A percentile compares a stretch with the other conserved stretches of the same genome.
These are phyloP conservation scores for Coluber constrictor DNA, from an alignment of 2,797 vertebrate genomes.

Conservation along the genomic window DNA sequence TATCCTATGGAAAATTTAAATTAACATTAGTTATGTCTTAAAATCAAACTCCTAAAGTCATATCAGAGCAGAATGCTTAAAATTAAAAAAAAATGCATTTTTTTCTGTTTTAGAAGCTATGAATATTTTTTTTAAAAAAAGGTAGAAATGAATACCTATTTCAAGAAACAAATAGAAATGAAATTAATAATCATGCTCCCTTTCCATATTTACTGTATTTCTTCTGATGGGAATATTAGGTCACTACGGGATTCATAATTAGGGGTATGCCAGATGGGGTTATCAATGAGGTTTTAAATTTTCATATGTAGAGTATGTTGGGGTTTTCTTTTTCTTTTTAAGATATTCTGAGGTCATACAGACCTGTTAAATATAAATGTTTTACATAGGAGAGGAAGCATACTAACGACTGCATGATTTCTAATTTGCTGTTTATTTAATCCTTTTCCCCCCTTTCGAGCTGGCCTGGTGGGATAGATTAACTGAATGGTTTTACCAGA, in stretches of 20 bases:
- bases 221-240: slow-evolving; percentile 71
- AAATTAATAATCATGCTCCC: slow-evolving; percentile 67
- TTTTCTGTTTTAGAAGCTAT: slow-evolving; percentile 53
- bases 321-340: slow-evolving; percentile 46
- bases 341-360: slow-evolving; percentile 50
- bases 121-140: slow-evolving; percentile 26
- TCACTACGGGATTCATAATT: slow-evolving; percentile 70
- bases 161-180: slow-evolving; percentile 69
- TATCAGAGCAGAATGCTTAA: slow-evolving; percentile 43
- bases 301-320: slow-evolving; percentile 66
- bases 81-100: slow-evolving; percentile 11
- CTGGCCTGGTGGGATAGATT: slow-evolving; percentile 2
- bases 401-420: slow-evolving; percentile 45
- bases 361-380: slow-evolving; percentile 63
- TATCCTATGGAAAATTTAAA: slow-evolving; percentile 35
- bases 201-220: slow-evolving; percentile 67
- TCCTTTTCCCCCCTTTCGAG: not conserved
- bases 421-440: slow-evolving; percentile 53
- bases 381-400: slow-evolving; percentile 39
- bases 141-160: slow-evolving; percentile 49
- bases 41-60: slow-evolving; percentile 44
- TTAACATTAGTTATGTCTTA: not conserved
- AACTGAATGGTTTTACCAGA: slow-evolving; percentile 26
- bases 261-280: slow-evolving; percentile 72
- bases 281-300: slow-evolving; percentile 76